Evolutionary conservation across 2,888 invertebrate species (phyloP).

Genomic region (Heliconius cydno): DNA sequence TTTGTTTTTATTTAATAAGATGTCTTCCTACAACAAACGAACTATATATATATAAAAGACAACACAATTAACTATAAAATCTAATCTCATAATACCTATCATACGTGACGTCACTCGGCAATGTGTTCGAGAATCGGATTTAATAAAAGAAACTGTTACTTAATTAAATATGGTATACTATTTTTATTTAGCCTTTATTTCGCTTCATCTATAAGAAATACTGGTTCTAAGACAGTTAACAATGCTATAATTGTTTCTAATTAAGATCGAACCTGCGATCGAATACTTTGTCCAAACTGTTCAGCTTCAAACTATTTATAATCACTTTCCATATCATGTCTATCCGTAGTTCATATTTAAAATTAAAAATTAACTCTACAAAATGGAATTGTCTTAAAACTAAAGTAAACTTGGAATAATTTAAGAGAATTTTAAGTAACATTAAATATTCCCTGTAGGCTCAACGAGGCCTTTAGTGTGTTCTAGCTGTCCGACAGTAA

Average conservation of each 20-base stretch:
- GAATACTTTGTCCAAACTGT: background rate
- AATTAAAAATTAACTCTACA: slow-evolving; percentile 9
- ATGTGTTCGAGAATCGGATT: slow-evolving; percentile 56
- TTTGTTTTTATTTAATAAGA: background rate
- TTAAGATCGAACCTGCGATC: slow-evolving; percentile 24
- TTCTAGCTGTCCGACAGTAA: background rate
- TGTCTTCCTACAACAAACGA: background rate
- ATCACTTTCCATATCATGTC: slow-evolving; percentile 1
- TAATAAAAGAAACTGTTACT: background rate
- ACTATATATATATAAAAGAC: slow-evolving; percentile 59
- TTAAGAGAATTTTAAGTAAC: slow-evolving; percentile 5
- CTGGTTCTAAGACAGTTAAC: slow-evolving; percentile 12
- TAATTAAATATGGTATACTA: slow-evolving; percentile 8
- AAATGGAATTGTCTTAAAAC: slow-evolving; percentile 16
- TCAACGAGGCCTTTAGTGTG: background rate
- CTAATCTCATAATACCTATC: slow-evolving; percentile 72
- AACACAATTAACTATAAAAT: slow-evolving; percentile 76
- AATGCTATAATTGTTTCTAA: background rate
- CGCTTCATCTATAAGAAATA: background rate
- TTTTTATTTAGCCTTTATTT: slow-evolving; percentile 20
- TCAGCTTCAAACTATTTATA: background rate
- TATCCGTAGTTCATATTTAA: slow-evolving; percentile 7
- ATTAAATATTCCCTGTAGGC: slow-evolving; percentile 10
- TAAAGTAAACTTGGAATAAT: slow-evolving; percentile 23
- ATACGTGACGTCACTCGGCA: slow-evolving; percentile 55